A percentile compares a stretch with the other conserved stretches of the same genome.
phyloP scores from a whole-genome alignment of 2,888 invertebrate species.

The Leptogaster cylindrica region DNA sequence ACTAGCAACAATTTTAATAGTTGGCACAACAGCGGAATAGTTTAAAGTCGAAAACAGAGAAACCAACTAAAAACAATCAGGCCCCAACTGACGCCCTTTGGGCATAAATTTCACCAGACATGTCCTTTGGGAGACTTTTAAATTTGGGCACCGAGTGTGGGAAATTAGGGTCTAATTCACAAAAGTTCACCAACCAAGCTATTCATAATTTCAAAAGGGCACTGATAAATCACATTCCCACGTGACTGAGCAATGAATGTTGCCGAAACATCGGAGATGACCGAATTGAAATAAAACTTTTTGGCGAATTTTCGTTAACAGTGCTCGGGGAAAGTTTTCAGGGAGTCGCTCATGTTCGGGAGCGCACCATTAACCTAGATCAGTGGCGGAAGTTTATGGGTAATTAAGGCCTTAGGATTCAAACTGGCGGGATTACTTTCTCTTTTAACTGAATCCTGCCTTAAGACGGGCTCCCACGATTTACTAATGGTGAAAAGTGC shows the following conservation, averaged over 20 bases:
- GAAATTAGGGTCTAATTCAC: not conserved
- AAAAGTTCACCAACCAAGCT: not conserved
- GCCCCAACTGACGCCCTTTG: not conserved
- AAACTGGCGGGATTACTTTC: slow-evolving; percentile 9
- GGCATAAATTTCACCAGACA: slow-evolving; percentile 10
- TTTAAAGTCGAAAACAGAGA: not conserved
- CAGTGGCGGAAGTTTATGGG: slow-evolving; percentile 4
- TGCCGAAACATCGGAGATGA: not conserved
- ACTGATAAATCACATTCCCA: slow-evolving; percentile 5
- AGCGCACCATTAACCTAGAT: slow-evolving; percentile 10
- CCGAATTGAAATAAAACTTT: slow-evolving; percentile 20
- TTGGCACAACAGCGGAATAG: slow-evolving; percentile 9
- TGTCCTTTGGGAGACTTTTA: not conserved
- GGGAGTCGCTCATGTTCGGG: not conserved
- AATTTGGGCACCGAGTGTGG: not conserved
- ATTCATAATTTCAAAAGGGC: not conserved
- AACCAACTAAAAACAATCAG: slow-evolving; percentile 6
- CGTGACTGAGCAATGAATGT: slow-evolving; percentile 1
- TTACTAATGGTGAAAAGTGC: too few species aligned
- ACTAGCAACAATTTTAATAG: slow-evolving; percentile 4
- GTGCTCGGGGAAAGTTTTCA: slow-evolving; percentile 1
- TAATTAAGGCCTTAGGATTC: slow-evolving; percentile 16
- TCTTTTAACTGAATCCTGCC: too few species aligned
- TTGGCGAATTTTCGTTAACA: not conserved
- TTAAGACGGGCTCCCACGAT: too few species aligned